phyloP scores from a whole-genome alignment of 2,888 invertebrate genomes.

The Cephus sareptanus region DNA sequence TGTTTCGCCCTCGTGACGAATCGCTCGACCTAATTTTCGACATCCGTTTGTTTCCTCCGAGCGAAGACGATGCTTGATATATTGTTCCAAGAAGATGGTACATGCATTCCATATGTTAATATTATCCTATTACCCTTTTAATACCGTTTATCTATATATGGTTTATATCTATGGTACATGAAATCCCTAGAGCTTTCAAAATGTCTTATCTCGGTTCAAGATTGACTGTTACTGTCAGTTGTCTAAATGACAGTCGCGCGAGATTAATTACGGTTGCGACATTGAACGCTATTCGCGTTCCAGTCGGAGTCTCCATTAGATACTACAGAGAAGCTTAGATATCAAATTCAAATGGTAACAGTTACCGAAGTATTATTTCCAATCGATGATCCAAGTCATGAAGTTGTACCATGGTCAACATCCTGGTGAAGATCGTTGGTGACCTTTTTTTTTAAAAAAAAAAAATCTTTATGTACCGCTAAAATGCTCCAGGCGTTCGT shows the following conservation, averaged over 20 bases:
- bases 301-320: background rate
- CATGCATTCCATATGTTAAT: background rate
- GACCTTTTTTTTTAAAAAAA: background rate
- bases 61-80: background rate
- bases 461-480: background rate
- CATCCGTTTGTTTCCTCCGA: background rate
- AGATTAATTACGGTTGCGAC: background rate
- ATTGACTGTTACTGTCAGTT: background rate
- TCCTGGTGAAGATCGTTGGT: background rate
- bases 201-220: background rate
- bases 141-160: background rate
- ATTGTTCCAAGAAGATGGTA: background rate
- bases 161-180: background rate
- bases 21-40: background rate
- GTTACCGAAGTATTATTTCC: background rate
- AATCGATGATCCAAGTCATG: background rate
- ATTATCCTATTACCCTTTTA: background rate
- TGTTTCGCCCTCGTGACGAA: background rate
- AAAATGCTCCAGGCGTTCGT: conserved; percentile 26
- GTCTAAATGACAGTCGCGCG: background rate
- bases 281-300: background rate
- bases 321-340: background rate
- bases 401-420: background rate
- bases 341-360: background rate
- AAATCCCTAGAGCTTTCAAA: background rate